Base-by-base conservation (phyloP, 2,797 vertebrate genomes). In the Thunnus albacares region DNA sequence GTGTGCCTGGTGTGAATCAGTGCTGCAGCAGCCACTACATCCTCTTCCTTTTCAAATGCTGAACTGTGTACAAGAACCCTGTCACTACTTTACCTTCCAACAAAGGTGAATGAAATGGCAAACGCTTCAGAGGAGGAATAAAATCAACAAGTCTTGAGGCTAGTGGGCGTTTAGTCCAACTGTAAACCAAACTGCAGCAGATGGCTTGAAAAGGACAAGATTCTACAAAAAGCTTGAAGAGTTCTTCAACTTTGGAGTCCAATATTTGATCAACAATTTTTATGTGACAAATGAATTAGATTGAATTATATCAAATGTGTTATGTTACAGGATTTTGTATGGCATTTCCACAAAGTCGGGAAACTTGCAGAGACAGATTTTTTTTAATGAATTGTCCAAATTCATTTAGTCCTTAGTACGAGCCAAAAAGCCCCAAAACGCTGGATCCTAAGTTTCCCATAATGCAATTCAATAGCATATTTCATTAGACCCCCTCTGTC, bases 41-140 rank as follows among this genome's bases (percentile, higher is more conserved):
- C 26, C n/a, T 59, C 7, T 51, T 45, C 47, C 26, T n/a, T 45
- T 14, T 58, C 49, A 72, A 4, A 49, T 3, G 17, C 41, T 41
- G 71, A 49, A 61, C 45, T 18, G 18, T n/a, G 41, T 10, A 35
- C 38, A 51, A 10, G 14, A 77, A 53, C 6, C 35, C 52, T 59
- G 17, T 66, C 45, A 60, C 35, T 47, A 24, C 24, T 15, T 66
- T 47, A 47, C n/a, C 17, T 47, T 62, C 28, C 22, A 55, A 9
- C 22, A 28, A 28, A 55, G 26, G 47, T 33, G n/a, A 66, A 55
- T 35, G 8, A 56, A 56, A 56, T 35, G 17, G n/a, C 41, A 35
- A 61, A 72, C 43, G 26, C n/a, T 20, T 35, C 57, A 17, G 22
- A 28, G 43, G n/a, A 57, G 17, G 20, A 64, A 78, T 71, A 53